A percentile compares a stretch with the other conserved stretches of the same genome.
These are phyloP conservation scores for Dasypus novemcinctus DNA, from an alignment of 2,113 vertebrate genomes.

Conservation along the genomic window DNA sequence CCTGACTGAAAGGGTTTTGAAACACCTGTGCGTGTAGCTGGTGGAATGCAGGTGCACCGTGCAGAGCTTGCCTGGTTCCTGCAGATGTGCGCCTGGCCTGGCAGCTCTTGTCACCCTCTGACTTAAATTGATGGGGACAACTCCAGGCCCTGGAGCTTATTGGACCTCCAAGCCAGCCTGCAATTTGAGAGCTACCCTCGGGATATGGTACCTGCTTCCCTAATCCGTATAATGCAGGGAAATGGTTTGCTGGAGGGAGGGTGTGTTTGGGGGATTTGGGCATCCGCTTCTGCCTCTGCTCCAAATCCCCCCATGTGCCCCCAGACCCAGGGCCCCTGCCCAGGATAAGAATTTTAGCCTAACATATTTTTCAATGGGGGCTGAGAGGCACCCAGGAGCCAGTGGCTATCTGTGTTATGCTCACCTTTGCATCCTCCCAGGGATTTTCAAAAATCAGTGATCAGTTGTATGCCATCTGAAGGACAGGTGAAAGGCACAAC, in stretches of 20 bases:
- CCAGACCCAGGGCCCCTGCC: rapidly evolving
- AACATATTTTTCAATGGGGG: rapidly evolving
- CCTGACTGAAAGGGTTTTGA: rapidly evolving
- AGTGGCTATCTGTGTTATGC: rapidly evolving
- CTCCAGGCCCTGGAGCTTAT: too few relatives aligned
- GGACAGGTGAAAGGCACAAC: too few relatives aligned
- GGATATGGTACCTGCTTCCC: rapidly evolving
- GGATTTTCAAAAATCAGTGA: background rate
- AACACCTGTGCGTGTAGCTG: background rate
- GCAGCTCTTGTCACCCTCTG: background rate
- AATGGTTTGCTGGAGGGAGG: rapidly evolving
- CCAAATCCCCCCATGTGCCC: rapidly evolving
- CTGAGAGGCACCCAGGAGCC: background rate
- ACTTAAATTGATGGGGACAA: background rate
- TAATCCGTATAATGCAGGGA: rapidly evolving
- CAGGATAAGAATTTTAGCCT: background rate
- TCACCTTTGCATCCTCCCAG: rapidly evolving
- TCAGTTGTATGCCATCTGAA: background rate
- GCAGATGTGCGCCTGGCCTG: rapidly evolving
- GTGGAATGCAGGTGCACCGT: background rate
- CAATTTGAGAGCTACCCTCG: too few relatives aligned
- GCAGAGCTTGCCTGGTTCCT: background rate
- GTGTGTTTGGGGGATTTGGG: rapidly evolving
- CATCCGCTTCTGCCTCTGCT: too few relatives aligned
- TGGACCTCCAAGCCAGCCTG: background rate